Evolutionary conservation across 2,888 invertebrate species (phyloP), one percentile per base, ranked within the genome.

Genomic region (Neoaliturus tenellus): DNA sequence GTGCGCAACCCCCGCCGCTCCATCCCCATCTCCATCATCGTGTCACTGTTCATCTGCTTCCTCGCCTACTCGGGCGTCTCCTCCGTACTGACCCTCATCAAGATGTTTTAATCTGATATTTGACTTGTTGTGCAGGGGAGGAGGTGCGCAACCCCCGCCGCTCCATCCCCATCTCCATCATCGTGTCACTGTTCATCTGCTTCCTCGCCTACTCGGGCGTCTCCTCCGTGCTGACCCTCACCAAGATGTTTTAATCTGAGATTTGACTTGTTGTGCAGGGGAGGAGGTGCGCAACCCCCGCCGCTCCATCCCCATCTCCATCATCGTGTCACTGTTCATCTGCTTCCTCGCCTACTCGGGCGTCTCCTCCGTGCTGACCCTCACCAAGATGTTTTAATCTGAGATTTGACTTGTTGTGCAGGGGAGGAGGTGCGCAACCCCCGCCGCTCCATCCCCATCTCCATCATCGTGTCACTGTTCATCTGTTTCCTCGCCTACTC

Each of bases 391-490:
- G n/a, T n/a, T n/a, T n/a, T n/a, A n/a, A n/a, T n/a, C n/a, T n/a
- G n/a, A n/a, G n/a, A n/a, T n/a, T n/a, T n/a, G n/a, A n/a, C n/a
- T n/a, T n/a, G n/a, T n/a, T n/a, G n/a, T 39, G 17, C 88, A 94
- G 96, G 98, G 12, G 98, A 98, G 90, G 98, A 98, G 91, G 98
- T 97, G 0, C 94, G 94, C 85, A 95, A 96, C 87, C 98, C 98
- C 0, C 95, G 96, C 90, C 95, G 94, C 91, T 94, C 95, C 1
- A 98, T 98, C 85, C 98, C 98, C 0, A 94, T 98, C 87, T 95
- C 97, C 5, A 97, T 98, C 85, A 95, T 97, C 8, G 92, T 94
- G 0, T 98, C 98, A 0, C 91, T 98, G 81, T 92, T 95, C 0
- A 93, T 97, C 73, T 96, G 98, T 85, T 98, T 98, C 90, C 89